Base-by-base conservation (phyloP, 2,888 invertebrate genomes). In the Dinocampus coccinellae region DNA sequence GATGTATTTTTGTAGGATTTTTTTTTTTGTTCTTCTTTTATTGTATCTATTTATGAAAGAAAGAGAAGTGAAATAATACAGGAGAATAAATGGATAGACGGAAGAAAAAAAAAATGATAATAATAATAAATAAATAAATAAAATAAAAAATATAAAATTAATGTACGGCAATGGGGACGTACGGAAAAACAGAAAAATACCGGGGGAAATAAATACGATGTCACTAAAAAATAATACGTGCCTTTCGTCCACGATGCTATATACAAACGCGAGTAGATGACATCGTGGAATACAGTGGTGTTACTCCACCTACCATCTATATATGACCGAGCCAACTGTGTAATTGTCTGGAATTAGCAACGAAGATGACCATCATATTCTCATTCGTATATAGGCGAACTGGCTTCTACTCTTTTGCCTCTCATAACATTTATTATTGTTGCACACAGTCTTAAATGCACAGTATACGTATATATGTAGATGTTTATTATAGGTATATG, bases 271-370 rank as follows among this genome's bases (percentile, higher is more conserved):
- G 74, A 47, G 16, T 47, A 76, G 76, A 80, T 78, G 79, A 78
- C 79, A 78, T 75, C 71, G 73, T 52, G 55, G 39, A 39, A 36
- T 55, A n/a, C n/a, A n/a, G n/a, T 39, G 67, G 70, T 66, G 58
- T 74, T 76, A 78, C 77, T 80, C 78, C 77, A 79, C 78, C 79
- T 79, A 47, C 47, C 47, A 20, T 47, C 47, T 47, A 47, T 47
- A 47, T n/a, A 47, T 4, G 47, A n/a, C n/a, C 20, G 47, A 78
- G 78, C 70, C 75, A 61, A 73, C 75, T 77, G n/a, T 7, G 79
- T 82, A 81, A 83, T 83, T 82, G 81, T 79, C 79, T 75, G 69
- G 75, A 73, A 84, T 84, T 82, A 80, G 73, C 70, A 62, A 67
- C 47, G 60, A 69, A 64, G 75, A 76, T 77, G 53, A 36, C 63